Evolutionary conservation across 2,888 invertebrate species (phyloP), one percentile per base, ranked within the genome.

Genomic region (Chrysodeixis includens): DNA sequence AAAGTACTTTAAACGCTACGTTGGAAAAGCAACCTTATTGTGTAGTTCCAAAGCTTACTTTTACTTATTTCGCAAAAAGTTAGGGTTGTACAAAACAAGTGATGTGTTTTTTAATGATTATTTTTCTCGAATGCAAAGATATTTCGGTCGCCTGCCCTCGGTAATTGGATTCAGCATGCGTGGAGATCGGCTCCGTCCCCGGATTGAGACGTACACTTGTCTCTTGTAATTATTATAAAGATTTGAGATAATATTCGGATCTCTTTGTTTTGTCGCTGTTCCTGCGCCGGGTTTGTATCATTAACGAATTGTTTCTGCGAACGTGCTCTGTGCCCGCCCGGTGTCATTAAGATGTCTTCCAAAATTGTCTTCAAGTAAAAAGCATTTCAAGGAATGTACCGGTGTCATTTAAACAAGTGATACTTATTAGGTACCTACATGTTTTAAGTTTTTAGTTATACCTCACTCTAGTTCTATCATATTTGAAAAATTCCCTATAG

Each of bases 151-250:
- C 66, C 56, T 88, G 81, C 81, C 71, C 78, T 76, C 85, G 79
- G 90, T 93, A 93, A 93, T 93, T 94, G 93, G 92, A 88, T 88
- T 88, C 89, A 83, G 86, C 83, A 82, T 83, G 86, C 86, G 86
- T 85, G 83, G 74, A 69, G 69, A 72, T 70, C 65, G 67, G 68
- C 71, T 18, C 65, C 79, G 69, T 74, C 78, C 69, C 58, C 69
- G 84, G 89, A 94, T 94, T 94, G 93, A 94, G 94, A 89, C 90
- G 90, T 94, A 86, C 84, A 83, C 76, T 77, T 86, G 91, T 90
- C 91, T 81, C 86, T 86, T 88, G 91, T 92, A 93, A 94, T 94
- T 93, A 94, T 93, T 94, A 93, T 92, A 91, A 92, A 93, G 93
- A 93, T 93, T 85, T 81, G 79, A 88, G 93, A 94, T 94, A 92